Base-by-base conservation (phyloP, 2,888 invertebrate genomes). In the Troides helena region DNA sequence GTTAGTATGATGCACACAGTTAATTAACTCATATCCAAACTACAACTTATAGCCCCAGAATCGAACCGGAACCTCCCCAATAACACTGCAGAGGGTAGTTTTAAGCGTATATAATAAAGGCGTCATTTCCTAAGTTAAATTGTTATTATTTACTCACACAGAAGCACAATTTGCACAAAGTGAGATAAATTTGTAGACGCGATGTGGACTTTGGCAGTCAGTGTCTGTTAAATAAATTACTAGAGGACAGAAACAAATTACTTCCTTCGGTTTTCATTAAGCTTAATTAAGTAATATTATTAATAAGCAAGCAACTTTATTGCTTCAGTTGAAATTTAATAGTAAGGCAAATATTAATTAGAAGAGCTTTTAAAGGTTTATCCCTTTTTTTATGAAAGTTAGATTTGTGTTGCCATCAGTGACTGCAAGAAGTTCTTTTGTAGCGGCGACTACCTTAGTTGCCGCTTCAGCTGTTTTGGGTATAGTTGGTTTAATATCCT, bases 231-330 rank as follows among this genome's bases (percentile, higher is more conserved):
- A 65, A 65, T 65, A 58, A 65, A 65, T 65, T 65, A 58, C 65
- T 58, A 25, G 58, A 65, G 58, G 65, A 65, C 65, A 58, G 65
- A 46, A 65, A 65, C 65, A 65, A 65, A 65, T 65, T 65, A 58
- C 65, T 65, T 65, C 65, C 65, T 58, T 65, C 58, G 43, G 58
- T 65, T 65, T 65, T 65, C 58, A 65, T 65, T 65, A 65, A 58
- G 46, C 65, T 65, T n/a, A n/a, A 61, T 65, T 57, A 65, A 65
- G 58, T 65, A 58, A 58, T 43, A 65, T 65, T 58, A 58, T 65
- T 65, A 65, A 36, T 65, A 43, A 57, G 46, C 58, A 43, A 43
- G 58, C 23, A 21, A 58, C 21, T 65, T 65, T 43, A 39, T 65
- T 65, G 58, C 57, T 57, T 65, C 21, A 43, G 23, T 53, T 6